phyloP scores from a whole-genome alignment of 2,113 vertebrate species.

The Dipodomys stephensi region DNA sequence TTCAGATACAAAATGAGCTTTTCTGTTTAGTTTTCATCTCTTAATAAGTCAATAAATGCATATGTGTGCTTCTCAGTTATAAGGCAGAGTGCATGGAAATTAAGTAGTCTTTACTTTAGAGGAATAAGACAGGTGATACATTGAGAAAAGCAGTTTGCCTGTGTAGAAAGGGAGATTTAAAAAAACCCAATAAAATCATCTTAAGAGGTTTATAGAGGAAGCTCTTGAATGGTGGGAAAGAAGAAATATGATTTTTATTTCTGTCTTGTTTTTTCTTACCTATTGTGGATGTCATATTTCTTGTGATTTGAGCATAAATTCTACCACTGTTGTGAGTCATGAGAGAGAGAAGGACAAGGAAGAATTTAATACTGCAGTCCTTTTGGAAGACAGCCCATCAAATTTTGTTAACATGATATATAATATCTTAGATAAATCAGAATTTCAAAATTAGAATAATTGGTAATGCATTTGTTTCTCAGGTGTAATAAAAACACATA shows the following conservation, averaged over 20 bases:
- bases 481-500: constrained; percentile 4
- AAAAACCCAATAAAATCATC: neutral
- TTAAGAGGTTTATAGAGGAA: constrained; percentile 1
- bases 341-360: neutral
- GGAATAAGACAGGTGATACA: neutral
- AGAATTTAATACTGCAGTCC: neutral
- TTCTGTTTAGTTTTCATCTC: neutral
- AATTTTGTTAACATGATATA: neutral
- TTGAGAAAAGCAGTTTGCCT: neutral
- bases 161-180: neutral
- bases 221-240: neutral
- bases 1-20: constrained; percentile 4
- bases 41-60: neutral
- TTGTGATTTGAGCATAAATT: constrained; percentile 14
- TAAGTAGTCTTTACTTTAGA: neutral
- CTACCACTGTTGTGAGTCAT: constrained; percentile 27
- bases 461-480: neutral
- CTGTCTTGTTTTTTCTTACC: neutral
- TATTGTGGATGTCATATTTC: neutral
- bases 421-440: neutral
- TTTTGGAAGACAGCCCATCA: constrained; percentile 37
- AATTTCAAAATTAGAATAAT: constrained; percentile 31
- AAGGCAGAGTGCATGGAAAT: neutral
- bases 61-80: neutral
- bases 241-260: neutral